Conservation (phyloP, 2,888 invertebrate genomes). For the Asteroscopus sphinx region DNA sequence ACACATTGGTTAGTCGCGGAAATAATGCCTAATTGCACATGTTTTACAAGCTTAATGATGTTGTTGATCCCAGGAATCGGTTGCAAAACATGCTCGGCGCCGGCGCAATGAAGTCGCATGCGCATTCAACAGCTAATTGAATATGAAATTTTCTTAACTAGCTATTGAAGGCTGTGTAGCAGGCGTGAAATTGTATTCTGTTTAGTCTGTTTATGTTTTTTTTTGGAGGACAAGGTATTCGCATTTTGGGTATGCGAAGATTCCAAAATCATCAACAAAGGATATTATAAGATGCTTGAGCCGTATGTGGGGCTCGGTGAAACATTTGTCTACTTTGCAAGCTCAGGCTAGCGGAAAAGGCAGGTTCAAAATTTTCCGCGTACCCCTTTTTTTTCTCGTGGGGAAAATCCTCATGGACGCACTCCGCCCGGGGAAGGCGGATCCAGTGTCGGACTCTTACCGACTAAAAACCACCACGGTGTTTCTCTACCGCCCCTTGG, state of each 20-base stretch:
- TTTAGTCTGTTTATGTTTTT: conserved; percentile 7
- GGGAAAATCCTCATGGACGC: no score
- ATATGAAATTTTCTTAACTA: conserved; percentile 35
- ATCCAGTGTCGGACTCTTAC: no score
- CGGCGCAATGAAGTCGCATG: conserved; percentile 23
- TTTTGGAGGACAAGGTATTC: background rate
- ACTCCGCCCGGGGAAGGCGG: no score
- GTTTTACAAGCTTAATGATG: conserved; percentile 48
- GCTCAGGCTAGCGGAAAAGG: no score
- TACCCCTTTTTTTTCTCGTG: no score
- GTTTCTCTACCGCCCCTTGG: no score
- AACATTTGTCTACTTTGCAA: no score
- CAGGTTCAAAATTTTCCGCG: no score
- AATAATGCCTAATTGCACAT: conserved; percentile 45
- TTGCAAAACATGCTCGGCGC: conserved; percentile 46
- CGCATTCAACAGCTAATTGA: conserved; percentile 28
- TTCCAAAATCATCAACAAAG: no score
- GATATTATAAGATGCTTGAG: no score
- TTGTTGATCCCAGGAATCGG: conserved; percentile 35
- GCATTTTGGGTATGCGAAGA: background rate
- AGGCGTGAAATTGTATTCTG: conserved; percentile 19
- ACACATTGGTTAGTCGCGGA: conserved; percentile 27
- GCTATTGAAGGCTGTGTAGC: conserved; percentile 22
- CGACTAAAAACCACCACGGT: no score
- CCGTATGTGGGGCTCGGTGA: no score